phyloP scores from a whole-genome alignment of 2,113 vertebrate genomes.

The Eptesicus fuscus region DNA sequence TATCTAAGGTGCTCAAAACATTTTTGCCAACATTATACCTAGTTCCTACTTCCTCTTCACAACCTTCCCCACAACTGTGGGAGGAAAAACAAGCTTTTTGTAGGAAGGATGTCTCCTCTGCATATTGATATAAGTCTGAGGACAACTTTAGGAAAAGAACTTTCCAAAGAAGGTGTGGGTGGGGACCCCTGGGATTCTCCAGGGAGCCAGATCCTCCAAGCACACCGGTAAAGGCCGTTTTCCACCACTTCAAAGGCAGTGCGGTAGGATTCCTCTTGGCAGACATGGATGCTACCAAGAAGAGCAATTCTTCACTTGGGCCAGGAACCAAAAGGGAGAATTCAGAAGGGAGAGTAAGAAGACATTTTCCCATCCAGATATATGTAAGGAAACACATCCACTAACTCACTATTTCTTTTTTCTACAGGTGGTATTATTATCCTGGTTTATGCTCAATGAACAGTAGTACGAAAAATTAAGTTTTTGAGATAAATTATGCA shows the following conservation, averaged over 20 bases:
- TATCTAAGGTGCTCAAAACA: conserved; percentile 41
- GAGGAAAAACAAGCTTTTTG: not conserved
- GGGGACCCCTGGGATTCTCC: not conserved
- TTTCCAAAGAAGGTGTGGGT: not conserved
- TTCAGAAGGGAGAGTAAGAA: not conserved
- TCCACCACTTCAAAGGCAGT: conserved; percentile 25
- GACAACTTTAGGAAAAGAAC: conserved; percentile 25
- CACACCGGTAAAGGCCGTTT: not conserved
- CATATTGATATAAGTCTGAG: not conserved
- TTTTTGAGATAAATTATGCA: not conserved
- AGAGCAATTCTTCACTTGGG: not conserved
- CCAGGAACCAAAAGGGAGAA: not conserved
- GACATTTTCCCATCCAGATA: not conserved
- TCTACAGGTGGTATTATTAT: not conserved
- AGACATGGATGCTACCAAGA: not conserved
- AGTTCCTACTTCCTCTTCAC: not conserved
- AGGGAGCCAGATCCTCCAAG: not conserved
- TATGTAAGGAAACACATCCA: not conserved
- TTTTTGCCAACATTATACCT: not conserved
- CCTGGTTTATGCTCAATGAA: not conserved
- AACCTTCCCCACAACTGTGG: not conserved
- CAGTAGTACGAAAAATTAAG: not conserved
- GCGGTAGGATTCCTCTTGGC: not conserved
- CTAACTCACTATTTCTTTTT: not conserved
- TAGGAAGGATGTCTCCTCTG: not conserved